Base-by-base conservation (phyloP, 2,888 invertebrate species). In the Gortyna flavago region DNA sequence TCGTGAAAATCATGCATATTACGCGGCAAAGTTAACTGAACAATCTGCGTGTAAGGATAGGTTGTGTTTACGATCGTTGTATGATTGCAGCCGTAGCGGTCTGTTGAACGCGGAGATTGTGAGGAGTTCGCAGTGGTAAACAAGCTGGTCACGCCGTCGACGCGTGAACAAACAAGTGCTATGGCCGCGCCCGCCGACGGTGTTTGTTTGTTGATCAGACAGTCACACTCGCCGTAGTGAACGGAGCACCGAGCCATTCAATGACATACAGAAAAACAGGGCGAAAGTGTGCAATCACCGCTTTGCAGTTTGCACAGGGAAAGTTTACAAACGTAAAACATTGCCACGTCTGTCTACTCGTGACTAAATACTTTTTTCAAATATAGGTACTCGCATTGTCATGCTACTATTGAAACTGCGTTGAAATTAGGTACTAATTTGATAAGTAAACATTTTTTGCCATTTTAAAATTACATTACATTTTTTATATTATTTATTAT, bases 121-220 rank as follows among this genome's bases (percentile, higher is more conserved):
- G 93, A 93, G 91, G 88, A 93, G 93, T 90, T 91, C 89, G 93
- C 89, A 92, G 92, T 94, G 90, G 95, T 96, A 95, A 95, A 96
- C 95, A 96, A 95, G 93, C 91, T 92, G 93, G 91, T 93, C 96
- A 96, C 94, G 96, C 93, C 85, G 93, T 73, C 91, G 90, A 90
- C 94, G 95, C 96, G 96, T 96, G 96, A 95, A 96, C 95, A 96
- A 96, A 96, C 96, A 96, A 96, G 94, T 95, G 93, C 89, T 91
- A 89, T 89, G 92, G 74, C 70, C 76, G 76, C 81, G 81, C 80
- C 80, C 38, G 77, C 84, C 82, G 84, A 84, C 88, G 81, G 75
- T 85, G 86, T 86, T 88, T 88, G 89, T 89, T 88, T 89, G 86
- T 89, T n/a, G n/a, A 89, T 90, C 84, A 74, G 70, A 67, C 77